These are phyloP conservation scores for Frankliniella fusca DNA, from an alignment of 2,888 invertebrate species.

Conservation along the genomic window DNA sequence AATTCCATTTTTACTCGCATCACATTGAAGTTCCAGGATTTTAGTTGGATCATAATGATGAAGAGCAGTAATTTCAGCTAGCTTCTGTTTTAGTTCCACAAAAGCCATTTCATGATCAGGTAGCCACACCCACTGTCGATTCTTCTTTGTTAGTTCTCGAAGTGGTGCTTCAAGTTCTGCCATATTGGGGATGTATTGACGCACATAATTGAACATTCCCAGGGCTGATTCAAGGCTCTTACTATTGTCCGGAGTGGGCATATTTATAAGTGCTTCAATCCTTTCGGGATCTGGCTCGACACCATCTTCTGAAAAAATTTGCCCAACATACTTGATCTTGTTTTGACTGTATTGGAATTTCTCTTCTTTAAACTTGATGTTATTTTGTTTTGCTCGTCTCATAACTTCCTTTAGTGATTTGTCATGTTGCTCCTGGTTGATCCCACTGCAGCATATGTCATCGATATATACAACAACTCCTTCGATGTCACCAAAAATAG, in stretches of 20 bases:
- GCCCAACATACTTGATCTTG: constrained; percentile 41
- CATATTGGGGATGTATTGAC: constrained; percentile 38
- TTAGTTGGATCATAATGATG: constrained; percentile 40
- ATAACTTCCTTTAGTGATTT: constrained; percentile 32
- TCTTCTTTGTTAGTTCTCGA: constrained; percentile 38
- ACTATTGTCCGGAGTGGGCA: constrained; percentile 38
- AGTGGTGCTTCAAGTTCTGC: constrained; percentile 36
- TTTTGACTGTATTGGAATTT: constrained; percentile 40
- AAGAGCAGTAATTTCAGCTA: constrained; percentile 39
- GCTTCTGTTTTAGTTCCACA: constrained; percentile 34
- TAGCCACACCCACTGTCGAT: constrained; percentile 36
- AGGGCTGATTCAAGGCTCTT: constrained; percentile 37
- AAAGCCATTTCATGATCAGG: constrained; percentile 35
- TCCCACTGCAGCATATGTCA: constrained; percentile 36
- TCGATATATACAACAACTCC: constrained; percentile 34
- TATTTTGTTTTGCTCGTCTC: constrained; percentile 36
- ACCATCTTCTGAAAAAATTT: constrained; percentile 38
- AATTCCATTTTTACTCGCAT: constrained; percentile 41
- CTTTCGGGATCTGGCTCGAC: constrained; percentile 38
- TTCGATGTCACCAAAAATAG: constrained; percentile 34
- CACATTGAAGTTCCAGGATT: constrained; percentile 42
- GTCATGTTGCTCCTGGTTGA: constrained; percentile 30
- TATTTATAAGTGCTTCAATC: constrained; percentile 38
- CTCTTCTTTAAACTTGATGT: constrained; percentile 41
- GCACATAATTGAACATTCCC: constrained; percentile 39